Percentiles rank a stretch among this genome's conserved stretches.
These are phyloP conservation scores for Scaptomyza tumidula DNA, from an alignment of 2,888 invertebrate genomes.

Conservation along the genomic window DNA sequence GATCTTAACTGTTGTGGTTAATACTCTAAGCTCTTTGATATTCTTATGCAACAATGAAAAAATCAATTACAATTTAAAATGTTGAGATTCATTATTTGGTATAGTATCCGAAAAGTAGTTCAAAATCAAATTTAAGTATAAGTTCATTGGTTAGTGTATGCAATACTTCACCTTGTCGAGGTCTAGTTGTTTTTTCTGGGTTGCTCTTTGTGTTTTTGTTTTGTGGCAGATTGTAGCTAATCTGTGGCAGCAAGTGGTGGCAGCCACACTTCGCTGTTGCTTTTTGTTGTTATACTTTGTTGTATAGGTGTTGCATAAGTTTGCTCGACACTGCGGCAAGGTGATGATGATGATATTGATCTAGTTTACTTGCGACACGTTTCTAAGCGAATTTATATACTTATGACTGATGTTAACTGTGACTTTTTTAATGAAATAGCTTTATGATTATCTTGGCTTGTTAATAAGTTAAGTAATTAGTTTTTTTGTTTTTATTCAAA, in stretches of 20 bases:
- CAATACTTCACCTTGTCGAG: background rate
- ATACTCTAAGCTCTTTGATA: slow-evolving; percentile 3
- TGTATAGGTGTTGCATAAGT: slow-evolving; percentile 52
- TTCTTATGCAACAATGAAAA: background rate
- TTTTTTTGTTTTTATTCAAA: background rate
- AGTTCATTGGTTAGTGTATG: slow-evolving; percentile 14
- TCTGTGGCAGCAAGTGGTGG: slow-evolving; percentile 39
- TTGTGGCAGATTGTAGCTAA: slow-evolving; percentile 48
- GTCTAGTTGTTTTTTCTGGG: background rate
- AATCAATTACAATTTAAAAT: background rate
- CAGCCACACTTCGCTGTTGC: slow-evolving; percentile 22
- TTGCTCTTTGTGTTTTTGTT: slow-evolving; percentile 28
- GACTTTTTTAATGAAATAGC: background rate
- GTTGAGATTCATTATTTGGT: background rate
- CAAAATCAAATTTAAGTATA: background rate
- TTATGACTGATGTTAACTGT: background rate
- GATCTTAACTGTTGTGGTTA: slow-evolving; percentile 21
- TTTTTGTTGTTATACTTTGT: slow-evolving; percentile 16
- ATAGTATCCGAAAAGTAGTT: background rate
- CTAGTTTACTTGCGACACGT: slow-evolving; percentile 31
- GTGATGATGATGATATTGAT: slow-evolving; percentile 51
- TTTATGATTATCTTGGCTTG: background rate
- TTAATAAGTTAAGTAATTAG: background rate
- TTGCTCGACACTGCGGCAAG: slow-evolving; percentile 15
- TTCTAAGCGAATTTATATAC: background rate